phyloP scores from a whole-genome alignment of 2,113 vertebrate species.

The Sturnus vulgaris region DNA sequence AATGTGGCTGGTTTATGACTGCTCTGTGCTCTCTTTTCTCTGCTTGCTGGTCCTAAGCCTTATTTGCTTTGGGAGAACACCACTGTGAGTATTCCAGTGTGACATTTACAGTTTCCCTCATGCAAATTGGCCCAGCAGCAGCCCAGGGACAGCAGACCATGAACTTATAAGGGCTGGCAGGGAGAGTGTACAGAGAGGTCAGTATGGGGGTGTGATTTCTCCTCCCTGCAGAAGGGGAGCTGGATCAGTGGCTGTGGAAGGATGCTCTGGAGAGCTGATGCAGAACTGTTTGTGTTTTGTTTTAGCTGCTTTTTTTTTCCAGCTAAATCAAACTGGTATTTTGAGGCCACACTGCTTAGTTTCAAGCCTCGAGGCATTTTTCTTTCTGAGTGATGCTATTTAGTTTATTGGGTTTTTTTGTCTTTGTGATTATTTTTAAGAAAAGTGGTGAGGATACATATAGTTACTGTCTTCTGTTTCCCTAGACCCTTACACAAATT shows the following conservation, averaged over 20 bases:
- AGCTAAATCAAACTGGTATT: neutral
- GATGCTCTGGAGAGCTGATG: neutral
- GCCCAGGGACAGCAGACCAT: neutral
- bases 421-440: neutral
- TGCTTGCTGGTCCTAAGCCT: neutral
- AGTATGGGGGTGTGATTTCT: neutral
- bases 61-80: neutral
- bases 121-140: neutral
- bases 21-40: neutral
- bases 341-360: neutral
- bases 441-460: neutral
- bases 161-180: neutral
- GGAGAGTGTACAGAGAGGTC: neutral
- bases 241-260: neutral
- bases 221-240: neutral
- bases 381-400: neutral
- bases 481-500: neutral
- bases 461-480: neutral
- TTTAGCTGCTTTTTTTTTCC: neutral
- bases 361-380: neutral
- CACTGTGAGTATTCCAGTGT: neutral
- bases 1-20: neutral
- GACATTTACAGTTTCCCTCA: constrained; percentile 7
- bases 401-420: neutral
- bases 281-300: neutral